Evolutionary conservation across 1,140 invertebrate species (phyloP), one percentile per base, ranked within the genome.

Genomic region (Camponotus vicinus): DNA sequence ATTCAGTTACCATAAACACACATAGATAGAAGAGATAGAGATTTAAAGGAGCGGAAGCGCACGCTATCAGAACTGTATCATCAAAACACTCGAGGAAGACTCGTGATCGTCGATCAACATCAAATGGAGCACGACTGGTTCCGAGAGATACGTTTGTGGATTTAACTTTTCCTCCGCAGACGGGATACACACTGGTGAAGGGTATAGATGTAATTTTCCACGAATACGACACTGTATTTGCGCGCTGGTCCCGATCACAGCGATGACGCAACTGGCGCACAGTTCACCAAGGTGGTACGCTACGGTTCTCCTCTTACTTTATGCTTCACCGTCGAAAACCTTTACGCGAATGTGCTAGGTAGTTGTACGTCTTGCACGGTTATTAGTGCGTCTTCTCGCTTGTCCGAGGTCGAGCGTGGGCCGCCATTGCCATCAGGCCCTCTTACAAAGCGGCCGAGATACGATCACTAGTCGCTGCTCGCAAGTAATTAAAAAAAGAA

Each of bases 211-310:
- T 4, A n/a, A 8, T 69, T 73, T 61, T 57, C 27, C 37, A 13
- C 27, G 52, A 42, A 40, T n/a, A 13, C 21, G 21, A 59, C n/a
- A 79, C 27, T 79, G 78, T 27, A 27, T 49, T 64, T 34, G 11
- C 9, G 7, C 66, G 61, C 52, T 71, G 57, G 61, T 21, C 66
- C 67, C 71, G 71, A 69, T 89, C 87, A 27, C 42, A 13, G 73
- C 59, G 6, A 64, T 86, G 88, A 84, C 75, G 88, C 88, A 89
- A 89, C 85, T 86, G 70, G 49, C 69, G 32, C 55, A 40, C 67
- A 11, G 37, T 34, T 42, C 76, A n/a, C 55, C 21, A 40, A 49
- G 77, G 59, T 52, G 9, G 27, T 55, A 73, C 34, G 34, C 71
- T 18, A 21, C 40, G 45, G 42, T 85, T 88, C 77, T 18, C 75